phyloP scores from a whole-genome alignment of 2,113 vertebrate genomes.

The Aix galericulata region DNA sequence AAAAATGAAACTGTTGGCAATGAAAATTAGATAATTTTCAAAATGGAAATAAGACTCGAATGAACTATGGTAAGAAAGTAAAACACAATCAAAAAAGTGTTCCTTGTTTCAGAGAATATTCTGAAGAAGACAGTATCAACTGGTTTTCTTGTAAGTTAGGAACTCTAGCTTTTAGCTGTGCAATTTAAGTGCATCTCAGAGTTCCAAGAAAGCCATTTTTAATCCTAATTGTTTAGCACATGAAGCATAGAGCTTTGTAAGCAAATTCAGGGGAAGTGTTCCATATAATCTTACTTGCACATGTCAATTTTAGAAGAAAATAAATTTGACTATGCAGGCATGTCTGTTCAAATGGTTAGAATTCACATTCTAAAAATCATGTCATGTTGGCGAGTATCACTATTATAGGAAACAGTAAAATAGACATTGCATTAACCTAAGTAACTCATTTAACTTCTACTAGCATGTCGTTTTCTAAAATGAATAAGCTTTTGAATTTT shows the following conservation, averaged over 20 bases:
- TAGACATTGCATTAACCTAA: slow-evolving; percentile 17
- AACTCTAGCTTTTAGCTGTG: slow-evolving; percentile 33
- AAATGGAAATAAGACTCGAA: neutral
- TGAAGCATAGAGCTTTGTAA: neutral
- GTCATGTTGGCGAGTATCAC: neutral
- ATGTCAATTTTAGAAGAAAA: neutral
- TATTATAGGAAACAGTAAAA: neutral
- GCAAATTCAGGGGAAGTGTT: neutral
- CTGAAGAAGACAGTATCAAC: neutral
- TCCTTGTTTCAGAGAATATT: slow-evolving; percentile 7
- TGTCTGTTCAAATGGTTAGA: neutral
- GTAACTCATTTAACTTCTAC: slow-evolving; percentile 8
- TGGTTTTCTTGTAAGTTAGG: slow-evolving; percentile 3
- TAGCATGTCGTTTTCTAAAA: neutral
- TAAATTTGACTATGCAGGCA: neutral
- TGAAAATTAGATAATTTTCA: slow-evolving; percentile 34
- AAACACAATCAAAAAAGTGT: neutral
- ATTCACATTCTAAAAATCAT: neutral
- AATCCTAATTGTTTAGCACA: neutral
- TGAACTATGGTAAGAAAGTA: neutral
- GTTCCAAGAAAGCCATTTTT: neutral
- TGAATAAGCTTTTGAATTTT: slow-evolving; percentile 26
- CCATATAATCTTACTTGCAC: slow-evolving; percentile 7
- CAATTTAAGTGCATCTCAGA: slow-evolving; percentile 8
- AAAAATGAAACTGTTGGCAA: neutral